Conservation (phyloP, 92 coral and sea anemone species). For the Porites divaricata region DNA sequence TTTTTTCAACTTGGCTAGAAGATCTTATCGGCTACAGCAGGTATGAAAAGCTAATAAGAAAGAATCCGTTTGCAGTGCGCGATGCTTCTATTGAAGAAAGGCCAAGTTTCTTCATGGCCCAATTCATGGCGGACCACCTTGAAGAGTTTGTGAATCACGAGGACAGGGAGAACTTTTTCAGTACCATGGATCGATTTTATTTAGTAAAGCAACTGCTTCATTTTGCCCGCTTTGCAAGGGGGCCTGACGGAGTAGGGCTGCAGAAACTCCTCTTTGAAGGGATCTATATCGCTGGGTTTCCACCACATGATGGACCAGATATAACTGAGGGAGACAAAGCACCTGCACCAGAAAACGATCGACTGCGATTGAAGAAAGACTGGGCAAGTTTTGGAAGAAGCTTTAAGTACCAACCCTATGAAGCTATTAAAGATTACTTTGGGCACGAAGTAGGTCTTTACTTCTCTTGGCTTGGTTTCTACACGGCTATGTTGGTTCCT, state of each 20-base stretch:
- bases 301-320: conserved; percentile 84
- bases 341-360: conserved; percentile 53
- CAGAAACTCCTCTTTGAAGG: conserved; percentile 63
- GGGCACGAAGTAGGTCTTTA: conserved; percentile 83
- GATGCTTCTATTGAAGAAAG: conserved; percentile 59
- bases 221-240: conserved; percentile 63
- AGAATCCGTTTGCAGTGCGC: conserved; percentile 70
- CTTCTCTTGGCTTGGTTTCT: conserved; percentile 95
- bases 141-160: conserved; percentile 48
- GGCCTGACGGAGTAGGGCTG: conserved; percentile 66
- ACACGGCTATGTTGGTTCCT: conserved; percentile 86
- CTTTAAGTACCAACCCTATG: conserved; percentile 87
- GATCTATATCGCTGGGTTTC: conserved; percentile 59
- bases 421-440: conserved; percentile 78
- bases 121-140: conserved; percentile 62
- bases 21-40: conserved; percentile 45
- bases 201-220: conserved; percentile 67
- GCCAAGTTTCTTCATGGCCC: conserved; percentile 76
- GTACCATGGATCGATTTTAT: conserved; percentile 46
- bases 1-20: conserved; percentile 60
- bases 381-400: conserved; percentile 88
- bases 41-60: conserved; percentile 42
- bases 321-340: conserved; percentile 38
- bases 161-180: conserved; percentile 64
- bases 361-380: conserved; percentile 77